Evolutionary conservation across 2,888 invertebrate species (phyloP), one percentile per base, ranked within the genome.

Genomic region (Allophyes oxyacanthae): DNA sequence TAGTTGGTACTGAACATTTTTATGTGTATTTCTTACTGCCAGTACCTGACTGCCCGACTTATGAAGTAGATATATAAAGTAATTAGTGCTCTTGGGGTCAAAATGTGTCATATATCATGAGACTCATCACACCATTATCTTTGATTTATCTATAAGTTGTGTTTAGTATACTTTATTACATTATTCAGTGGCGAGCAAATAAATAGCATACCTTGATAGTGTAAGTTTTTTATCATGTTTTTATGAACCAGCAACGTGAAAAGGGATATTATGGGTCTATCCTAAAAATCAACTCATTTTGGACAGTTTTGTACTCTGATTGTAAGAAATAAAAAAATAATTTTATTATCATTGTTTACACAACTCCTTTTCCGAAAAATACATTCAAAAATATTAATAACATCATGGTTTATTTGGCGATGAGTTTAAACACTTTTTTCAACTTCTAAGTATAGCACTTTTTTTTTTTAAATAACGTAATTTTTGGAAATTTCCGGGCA

Each of bases 81-180:
- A 48, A 41, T 34, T 41, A 59, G 59, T 53, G 61, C 61, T 55
- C 60, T 73, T 65, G 60, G 59, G 51, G 46, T 48, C 48, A 25
- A 50, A 50, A 46, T 52, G 34, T 46, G 42, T 43, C 42, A 59
- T 37, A 44, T 46, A 11, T 52, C 0, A 6, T 28, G 28, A 61
- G 40, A 54, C 55, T 43, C 62, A 36, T 69, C 42, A 55, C 52
- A 65, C 57, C 59, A 58, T 54, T 55, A 53, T 56, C 43, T 67
- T 58, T 49, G 44, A 46, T 53, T 62, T 55, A 63, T 61, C 15
- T 61, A 33, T 74, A 74, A 72, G 66, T 69, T 75, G 53, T 71
- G 61, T 66, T 64, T 73, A 72, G 56, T 63, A 58, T 71, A 64
- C 41, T 53, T 38, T 54, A 59, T 8, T 34, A 50, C 42, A 52